Base-by-base conservation (phyloP, 2,888 invertebrate species). In the Dione vanillae region DNA sequence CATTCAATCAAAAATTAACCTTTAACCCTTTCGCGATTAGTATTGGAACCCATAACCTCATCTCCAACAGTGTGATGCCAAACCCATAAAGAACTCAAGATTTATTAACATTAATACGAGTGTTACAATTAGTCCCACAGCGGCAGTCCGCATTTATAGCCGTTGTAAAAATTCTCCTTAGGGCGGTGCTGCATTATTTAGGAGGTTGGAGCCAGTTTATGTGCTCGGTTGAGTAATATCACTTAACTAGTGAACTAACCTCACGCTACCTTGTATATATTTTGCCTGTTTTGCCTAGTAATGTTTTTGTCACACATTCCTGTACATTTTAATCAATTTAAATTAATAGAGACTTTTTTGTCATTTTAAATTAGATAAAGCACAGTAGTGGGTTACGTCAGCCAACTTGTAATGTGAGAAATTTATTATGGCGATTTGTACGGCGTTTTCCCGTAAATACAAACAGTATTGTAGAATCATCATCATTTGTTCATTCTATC, bases 141-240 rank as follows among this genome's bases (percentile, higher is more conserved):
- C 58, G 59, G 62, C 52, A 59, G 71, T 69, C 52, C 54, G 61
- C 69, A 69, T 73, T 75, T 75, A 75, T 66, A 52, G 71, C 27
- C 59, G 74, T 69, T 65, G 67, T 75, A 75, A 75, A 73, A 73
- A 70, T 71, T 62, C 74, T 58, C 65, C 56, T 47, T 52, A 62
- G 64, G 73, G 59, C 71, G 69, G 58, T 20, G 11, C 54, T 67
- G 71, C 67, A 70, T 71, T 75, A 73, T 73, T 75, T 73, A 73
- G 67, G 65, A 67, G 69, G 62, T 65, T 54, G 69, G 65, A 47
- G 65, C 47, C 59, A 67, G 49, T 74, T 74, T 74, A 74, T 69
- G 70, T 62, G 19, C 67, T 64, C 43, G 65, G 51, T 62, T 67
- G 27, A 49, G 72, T 67, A 65, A 67, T 74, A 71, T 67, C 59